Base-by-base conservation (phyloP, 2,113 vertebrate species). In the Cochlearius cochlearius region DNA sequence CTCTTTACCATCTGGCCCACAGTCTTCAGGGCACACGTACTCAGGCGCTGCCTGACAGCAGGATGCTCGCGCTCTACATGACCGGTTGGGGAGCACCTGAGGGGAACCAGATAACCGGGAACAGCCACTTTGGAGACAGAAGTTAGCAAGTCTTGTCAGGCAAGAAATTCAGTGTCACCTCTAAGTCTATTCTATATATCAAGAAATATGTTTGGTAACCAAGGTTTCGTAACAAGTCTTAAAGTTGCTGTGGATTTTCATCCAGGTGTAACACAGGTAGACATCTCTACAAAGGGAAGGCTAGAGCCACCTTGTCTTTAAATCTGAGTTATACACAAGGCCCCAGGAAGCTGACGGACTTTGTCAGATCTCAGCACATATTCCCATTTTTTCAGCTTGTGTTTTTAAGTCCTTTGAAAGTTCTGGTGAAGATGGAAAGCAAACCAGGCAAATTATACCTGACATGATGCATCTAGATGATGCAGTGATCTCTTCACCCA, bases 1-100 rank as follows among this genome's bases (percentile, higher is more conserved):
- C 38, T 72, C 39, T 88, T 88, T 80, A 68, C 94, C 96, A 95
- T 96, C 95, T 97, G 96, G 92, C 49, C 62, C 79, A 43, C 76
- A 86, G 75, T 93, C 88, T 84, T 80, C 52, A 66, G 95, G 92
- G 96, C 83, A 90, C 68, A 52, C 1, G 18, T 27, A 72, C n/a
- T 88, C 68, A 56, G 83, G 77, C 4, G 0, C 76, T 86, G 59
- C 34, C 82, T 77, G 63, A 78, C 80, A 95, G 92, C 73, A 91
- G 91, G 92, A 75, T 52, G 56, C 60, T 90, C 2, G 0, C 0
- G 0, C 58, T 92, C 56, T 75, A 15, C 45, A 15, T 39, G 49
- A 86, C 22, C 1, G 0, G 27, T 2, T n/a, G 47, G 79, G 52
- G 60, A 90, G 56, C 43, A 88, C 88, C 95, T 71, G 68, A 91